A percentile compares a stretch with the other conserved stretches of the same genome.
Evolutionary conservation across 2,888 invertebrate genomes (phyloP).

Genomic region (Drosophila eohydei): DNA sequence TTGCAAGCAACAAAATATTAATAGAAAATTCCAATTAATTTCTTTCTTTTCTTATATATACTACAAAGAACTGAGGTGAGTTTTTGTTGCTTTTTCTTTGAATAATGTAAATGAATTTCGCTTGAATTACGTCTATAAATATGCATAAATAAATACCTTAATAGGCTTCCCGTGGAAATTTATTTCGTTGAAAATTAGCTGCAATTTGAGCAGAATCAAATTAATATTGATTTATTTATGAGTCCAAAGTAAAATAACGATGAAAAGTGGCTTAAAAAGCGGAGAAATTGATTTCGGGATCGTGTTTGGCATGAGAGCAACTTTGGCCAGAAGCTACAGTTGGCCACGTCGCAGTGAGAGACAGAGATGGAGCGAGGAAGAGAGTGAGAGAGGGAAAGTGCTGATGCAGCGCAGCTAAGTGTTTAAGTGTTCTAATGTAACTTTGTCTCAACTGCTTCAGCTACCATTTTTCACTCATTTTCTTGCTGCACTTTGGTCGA

Average conservation of each 20-base stretch:
- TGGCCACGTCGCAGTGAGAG: constrained; percentile 12
- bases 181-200: constrained; percentile 8
- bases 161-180: not conserved
- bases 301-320: constrained; percentile 37
- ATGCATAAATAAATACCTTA: constrained; percentile 7
- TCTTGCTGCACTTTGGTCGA: constrained; percentile 22
- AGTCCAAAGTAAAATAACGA: constrained; percentile 5
- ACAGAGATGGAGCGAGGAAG: not conserved
- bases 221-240: constrained; percentile 30
- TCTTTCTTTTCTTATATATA: not conserved
- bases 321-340: constrained; percentile 24
- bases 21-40: not conserved
- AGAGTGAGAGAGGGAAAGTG: not conserved
- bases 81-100: not conserved
- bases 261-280: constrained; percentile 39
- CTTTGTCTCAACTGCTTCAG: constrained; percentile 47
- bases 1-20: not conserved
- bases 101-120: constrained; percentile 1
- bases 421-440: constrained; percentile 76
- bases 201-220: constrained; percentile 22
- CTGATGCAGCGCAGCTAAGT: constrained; percentile 59
- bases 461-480: constrained; percentile 29
- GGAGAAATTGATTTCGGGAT: constrained; percentile 63
- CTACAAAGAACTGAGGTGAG: not conserved
- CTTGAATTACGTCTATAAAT: constrained; percentile 6